Conservation (phyloP, 2,888 invertebrate genomes). For the Trissonchulus sp. region DNA sequence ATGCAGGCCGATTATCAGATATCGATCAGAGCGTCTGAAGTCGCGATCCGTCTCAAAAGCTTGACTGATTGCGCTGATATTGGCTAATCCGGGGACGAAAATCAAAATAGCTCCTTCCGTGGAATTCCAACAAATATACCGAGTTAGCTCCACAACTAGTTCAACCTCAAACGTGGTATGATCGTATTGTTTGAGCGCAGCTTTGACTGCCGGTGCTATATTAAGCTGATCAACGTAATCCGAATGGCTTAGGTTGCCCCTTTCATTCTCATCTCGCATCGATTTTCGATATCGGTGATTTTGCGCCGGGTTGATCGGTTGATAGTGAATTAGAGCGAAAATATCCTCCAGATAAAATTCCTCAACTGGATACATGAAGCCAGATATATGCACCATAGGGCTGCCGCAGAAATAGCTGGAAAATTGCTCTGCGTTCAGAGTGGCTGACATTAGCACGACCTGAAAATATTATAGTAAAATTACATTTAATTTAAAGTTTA, state of each 20-base stretch:
- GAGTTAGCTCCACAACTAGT: slow-evolving; percentile 65
- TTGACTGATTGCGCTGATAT: slow-evolving; percentile 51
- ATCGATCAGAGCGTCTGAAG: slow-evolving; percentile 50
- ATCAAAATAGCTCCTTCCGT: slow-evolving; percentile 66
- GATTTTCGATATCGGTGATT: no score
- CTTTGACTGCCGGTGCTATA: no score
- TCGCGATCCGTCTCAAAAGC: slow-evolving; percentile 25
- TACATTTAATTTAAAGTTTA: no score
- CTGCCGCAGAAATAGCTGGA: slow-evolving; percentile 61
- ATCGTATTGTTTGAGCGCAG: neutral
- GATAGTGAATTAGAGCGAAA: slow-evolving; percentile 61
- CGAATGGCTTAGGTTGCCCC: no score
- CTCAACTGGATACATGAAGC: slow-evolving; percentile 75
- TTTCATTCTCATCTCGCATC: no score
- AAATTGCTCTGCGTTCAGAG: slow-evolving; percentile 75
- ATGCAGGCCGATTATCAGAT: slow-evolving; percentile 68
- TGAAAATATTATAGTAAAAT: no score
- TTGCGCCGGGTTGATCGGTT: slow-evolving; percentile 15
- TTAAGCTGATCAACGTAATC: neutral
- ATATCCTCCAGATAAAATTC: slow-evolving; percentile 76
- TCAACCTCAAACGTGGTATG: slow-evolving; percentile 53
- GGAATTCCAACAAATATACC: slow-evolving; percentile 61
- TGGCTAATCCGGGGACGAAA: slow-evolving; percentile 63
- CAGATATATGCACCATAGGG: slow-evolving; percentile 72
- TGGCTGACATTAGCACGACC: slow-evolving; percentile 83